Evolutionary conservation across 1,140 invertebrate species (phyloP), one percentile per base, ranked within the genome.

Genomic region (Epicauta chinensis): DNA sequence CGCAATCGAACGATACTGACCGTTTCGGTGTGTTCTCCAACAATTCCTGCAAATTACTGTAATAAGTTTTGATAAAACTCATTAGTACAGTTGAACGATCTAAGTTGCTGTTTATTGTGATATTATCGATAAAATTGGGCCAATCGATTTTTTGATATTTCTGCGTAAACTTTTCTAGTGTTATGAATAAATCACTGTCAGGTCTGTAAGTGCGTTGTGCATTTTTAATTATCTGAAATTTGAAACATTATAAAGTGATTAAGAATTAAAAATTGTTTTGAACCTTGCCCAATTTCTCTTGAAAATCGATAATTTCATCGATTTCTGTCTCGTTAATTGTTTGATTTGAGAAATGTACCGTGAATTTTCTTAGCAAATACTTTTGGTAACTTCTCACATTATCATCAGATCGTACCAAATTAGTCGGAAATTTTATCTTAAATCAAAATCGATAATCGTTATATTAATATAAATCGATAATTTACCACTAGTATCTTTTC

Each of bases 131-230:
- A 45, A 53, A 44, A 6, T 46, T 36, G 3, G 39, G 23, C 51
- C 51, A 53, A 30, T 53, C 31, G 9, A 53, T 16, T 23, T 36
- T 47, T 38, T 36, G 45, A 32, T 34, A 47, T 16, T 23, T 38
- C 7, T 23, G 14, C 31, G 30, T 32, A 13, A 47, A 34, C 30
- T 47, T n/a, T 7, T 14, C 16, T 3, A 47, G 14, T 14, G 45
- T 47, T 16, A 36, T 10, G 7, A 23, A 23, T 23, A 23, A 7
- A 7, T 23, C 4, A 5, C 7, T 23, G 7, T 7, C 23, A 7
- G 7, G 4, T 7, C 7, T 23, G 7, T 23, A 3, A 7, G 23
- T 5, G 7, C 30, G 38, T 35, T 47, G 15, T 12, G 23, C 36
- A 9, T 34, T 41, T 41, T 15, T 1, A 41, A 17, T 16, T 17